Conservation (phyloP, 2,797 vertebrate species). For the Philypnodon macrostomus region DNA sequence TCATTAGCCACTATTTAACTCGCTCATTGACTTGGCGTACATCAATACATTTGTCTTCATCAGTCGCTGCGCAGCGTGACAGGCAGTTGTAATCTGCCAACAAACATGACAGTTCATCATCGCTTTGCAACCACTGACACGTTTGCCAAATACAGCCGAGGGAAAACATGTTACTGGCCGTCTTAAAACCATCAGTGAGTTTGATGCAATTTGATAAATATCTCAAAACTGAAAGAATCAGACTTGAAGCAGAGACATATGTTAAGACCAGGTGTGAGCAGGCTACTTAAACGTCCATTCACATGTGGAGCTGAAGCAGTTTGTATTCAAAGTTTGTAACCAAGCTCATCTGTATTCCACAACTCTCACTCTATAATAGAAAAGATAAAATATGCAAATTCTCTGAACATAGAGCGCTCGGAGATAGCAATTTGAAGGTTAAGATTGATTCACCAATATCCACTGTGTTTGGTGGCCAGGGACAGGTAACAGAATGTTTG, state of each 20-base stretch:
- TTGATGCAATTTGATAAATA: constrained; percentile 9
- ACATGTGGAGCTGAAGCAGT: constrained; percentile 32
- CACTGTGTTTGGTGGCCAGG: constrained; percentile 36
- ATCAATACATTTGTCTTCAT: constrained; percentile 22
- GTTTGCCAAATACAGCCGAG: constrained; percentile 38
- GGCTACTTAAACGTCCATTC: constrained; percentile 21
- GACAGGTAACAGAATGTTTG: constrained; percentile 46
- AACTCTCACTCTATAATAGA: constrained; percentile 56
- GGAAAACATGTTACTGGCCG: constrained; percentile 33
- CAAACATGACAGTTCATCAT: constrained; percentile 9
- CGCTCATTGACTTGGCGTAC: constrained; percentile 20
- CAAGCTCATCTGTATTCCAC: constrained; percentile 56
- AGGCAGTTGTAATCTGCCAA: constrained; percentile 3
- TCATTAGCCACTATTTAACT: constrained; percentile 29
- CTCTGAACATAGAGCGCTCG: constrained; percentile 38
- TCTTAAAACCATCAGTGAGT: constrained; percentile 27
- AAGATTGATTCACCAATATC: constrained; percentile 59
- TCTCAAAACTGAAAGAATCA: constrained; percentile 19
- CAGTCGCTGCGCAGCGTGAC: constrained; percentile 19
- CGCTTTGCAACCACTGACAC: constrained; percentile 27
- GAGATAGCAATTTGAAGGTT: constrained; percentile 61
- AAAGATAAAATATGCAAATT: constrained; percentile 67
- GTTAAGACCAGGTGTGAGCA: constrained; percentile 20
- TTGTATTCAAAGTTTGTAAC: constrained; percentile 36
- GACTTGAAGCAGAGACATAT: constrained; percentile 29